Percentiles rank a stretch among this genome's conserved stretches.
phyloP scores from a whole-genome alignment of 2,797 vertebrate genomes.

The Alcedo quadribrachys region DNA sequence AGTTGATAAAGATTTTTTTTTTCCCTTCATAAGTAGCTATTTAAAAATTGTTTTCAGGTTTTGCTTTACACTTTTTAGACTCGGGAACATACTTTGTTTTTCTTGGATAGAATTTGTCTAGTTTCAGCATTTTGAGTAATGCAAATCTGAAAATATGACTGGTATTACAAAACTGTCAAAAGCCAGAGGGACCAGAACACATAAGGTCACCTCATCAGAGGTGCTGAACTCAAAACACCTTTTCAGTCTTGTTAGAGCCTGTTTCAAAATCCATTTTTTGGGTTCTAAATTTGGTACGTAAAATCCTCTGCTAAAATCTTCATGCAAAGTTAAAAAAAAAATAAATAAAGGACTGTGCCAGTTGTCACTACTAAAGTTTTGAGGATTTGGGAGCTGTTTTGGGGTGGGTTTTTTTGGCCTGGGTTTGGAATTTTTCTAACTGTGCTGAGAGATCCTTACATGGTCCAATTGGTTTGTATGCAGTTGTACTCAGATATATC shows the following conservation, averaged over 20 bases:
- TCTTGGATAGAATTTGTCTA: constrained; percentile 21
- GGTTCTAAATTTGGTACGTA: not conserved
- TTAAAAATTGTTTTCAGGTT: constrained; percentile 18
- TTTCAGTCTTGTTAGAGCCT: not conserved
- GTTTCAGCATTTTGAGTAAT: constrained; percentile 3
- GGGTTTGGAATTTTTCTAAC: not conserved
- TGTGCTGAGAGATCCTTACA: not conserved
- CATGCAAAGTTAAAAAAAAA: not conserved
- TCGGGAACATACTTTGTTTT: constrained; percentile 6
- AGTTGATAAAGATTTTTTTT: not conserved
- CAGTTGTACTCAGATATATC: not conserved
- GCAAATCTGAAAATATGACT: constrained; percentile 1
- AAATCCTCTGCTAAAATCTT: not conserved
- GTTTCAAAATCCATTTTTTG: not conserved
- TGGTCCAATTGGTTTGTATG: not conserved
- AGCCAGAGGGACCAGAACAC: not conserved
- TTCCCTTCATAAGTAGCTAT: not conserved
- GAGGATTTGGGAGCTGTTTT: not conserved
- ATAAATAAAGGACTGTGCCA: not conserved
- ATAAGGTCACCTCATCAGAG: not conserved
- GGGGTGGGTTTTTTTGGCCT: not conserved
- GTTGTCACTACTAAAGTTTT: not conserved
- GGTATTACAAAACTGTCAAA: not conserved
- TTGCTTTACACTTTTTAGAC: not conserved
- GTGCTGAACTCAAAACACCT: not conserved